Evolutionary conservation across 2,113 vertebrate species (phyloP).

Genomic region (Phylloscopus trochilus): DNA sequence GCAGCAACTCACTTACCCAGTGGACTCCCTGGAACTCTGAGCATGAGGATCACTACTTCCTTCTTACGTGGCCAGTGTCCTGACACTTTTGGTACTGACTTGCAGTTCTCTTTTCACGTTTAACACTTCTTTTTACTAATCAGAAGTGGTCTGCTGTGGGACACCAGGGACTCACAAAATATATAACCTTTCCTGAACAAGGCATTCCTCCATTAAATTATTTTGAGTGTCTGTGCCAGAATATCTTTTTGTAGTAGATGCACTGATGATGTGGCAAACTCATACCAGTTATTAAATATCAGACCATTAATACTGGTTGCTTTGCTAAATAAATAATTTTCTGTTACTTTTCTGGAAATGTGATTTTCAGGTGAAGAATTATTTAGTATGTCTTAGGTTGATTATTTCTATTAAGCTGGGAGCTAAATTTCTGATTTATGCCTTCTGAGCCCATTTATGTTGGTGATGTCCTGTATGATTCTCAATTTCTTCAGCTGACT

Average conservation of each 20-base stretch:
- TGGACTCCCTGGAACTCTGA: fast-evolving
- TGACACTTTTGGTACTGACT: not conserved
- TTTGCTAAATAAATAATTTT: not conserved
- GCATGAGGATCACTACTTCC: not conserved
- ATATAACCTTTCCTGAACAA: not conserved
- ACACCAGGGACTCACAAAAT: not conserved
- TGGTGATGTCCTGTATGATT: not conserved
- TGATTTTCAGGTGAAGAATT: not conserved
- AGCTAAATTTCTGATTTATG: not conserved
- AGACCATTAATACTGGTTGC: not conserved
- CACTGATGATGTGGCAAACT: not conserved
- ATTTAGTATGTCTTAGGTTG: not conserved
- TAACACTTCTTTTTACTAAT: not conserved
- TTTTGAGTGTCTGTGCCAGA: not conserved
- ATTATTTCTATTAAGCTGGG: not conserved
- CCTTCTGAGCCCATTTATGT: not conserved
- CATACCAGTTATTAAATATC: not conserved
- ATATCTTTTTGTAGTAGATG: not conserved
- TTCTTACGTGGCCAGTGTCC: not conserved
- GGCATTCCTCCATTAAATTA: not conserved
- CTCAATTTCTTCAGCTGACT: not conserved
- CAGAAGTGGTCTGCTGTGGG: not conserved
- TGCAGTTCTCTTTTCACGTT: not conserved
- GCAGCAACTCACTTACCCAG: not conserved
- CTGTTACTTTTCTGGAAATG: not conserved